Percentiles rank a stretch among this genome's conserved stretches.
These are phyloP conservation scores for Platygyra sinensis DNA, from an alignment of 64 coral and sea anemone genomes.

Conservation along the genomic window DNA sequence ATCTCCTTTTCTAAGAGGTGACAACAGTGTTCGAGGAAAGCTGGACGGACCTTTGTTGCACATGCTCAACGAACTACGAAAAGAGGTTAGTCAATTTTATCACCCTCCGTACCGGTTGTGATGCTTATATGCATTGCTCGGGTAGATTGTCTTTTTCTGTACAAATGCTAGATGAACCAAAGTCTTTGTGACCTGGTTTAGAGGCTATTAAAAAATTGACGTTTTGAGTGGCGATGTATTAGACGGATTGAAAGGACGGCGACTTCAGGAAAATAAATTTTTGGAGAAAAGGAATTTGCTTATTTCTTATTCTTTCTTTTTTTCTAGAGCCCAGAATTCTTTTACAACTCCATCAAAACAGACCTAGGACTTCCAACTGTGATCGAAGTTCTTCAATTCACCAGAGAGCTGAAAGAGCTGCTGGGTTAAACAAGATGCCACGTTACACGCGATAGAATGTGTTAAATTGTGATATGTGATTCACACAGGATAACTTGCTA, in stretches of 20 bases:
- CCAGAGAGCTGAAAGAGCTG: constrained; percentile 25
- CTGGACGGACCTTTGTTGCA: constrained; percentile 25
- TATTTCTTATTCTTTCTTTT: background rate
- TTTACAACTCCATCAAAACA: constrained; percentile 43
- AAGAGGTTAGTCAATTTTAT: constrained; percentile 37
- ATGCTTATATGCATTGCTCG: no score
- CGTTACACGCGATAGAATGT: background rate
- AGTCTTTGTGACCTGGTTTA: no score
- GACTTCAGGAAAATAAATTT: no score
- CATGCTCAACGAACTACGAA: constrained; percentile 42
- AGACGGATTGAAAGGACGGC: no score
- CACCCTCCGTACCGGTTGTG: no score
- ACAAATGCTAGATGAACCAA: no score
- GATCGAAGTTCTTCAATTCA: constrained; percentile 44
- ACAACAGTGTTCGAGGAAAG: constrained; percentile 29
- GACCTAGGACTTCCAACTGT: constrained; percentile 40
- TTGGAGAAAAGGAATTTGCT: background rate
- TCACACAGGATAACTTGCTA: no score
- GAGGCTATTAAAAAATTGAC: no score
- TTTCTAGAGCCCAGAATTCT: constrained; percentile 52
- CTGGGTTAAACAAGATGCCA: background rate
- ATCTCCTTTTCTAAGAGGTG: background rate
- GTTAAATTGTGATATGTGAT: no score
- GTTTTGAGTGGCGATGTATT: no score
- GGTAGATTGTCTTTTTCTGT: no score